phyloP scores from a whole-genome alignment of 2,888 invertebrate genomes.

The Toxonevra muliebris region DNA sequence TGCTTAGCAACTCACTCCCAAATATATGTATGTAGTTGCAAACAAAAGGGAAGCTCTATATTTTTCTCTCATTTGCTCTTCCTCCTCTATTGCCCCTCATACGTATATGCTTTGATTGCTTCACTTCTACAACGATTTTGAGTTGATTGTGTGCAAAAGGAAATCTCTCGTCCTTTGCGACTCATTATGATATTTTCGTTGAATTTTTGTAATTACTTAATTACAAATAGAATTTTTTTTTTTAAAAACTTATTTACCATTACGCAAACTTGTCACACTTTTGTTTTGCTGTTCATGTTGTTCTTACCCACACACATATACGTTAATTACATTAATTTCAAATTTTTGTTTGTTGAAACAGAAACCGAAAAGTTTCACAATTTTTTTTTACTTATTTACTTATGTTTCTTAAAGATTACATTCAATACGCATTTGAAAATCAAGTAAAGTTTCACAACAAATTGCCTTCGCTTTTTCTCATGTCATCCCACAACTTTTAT shows the following conservation, averaged over 20 bases:
- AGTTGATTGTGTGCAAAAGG: not conserved
- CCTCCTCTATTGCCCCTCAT: not conserved
- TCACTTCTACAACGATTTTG: not conserved
- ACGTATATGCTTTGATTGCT: not conserved
- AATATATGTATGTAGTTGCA: not conserved
- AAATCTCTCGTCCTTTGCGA: not conserved
- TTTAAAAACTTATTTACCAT: slow-evolving; percentile 17
- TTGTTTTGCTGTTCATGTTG: not conserved
- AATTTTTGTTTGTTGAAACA: not conserved
- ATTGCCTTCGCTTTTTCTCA: too few species aligned
- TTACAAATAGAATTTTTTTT: slow-evolving; percentile 1
- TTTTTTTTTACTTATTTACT: too few species aligned
- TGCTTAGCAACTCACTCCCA: too few species aligned
- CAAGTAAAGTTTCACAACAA: too few species aligned
- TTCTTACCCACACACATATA: not conserved
- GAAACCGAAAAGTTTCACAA: too few species aligned
- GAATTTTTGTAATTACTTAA: slow-evolving; percentile 23
- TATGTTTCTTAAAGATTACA: too few species aligned
- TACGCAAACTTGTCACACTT: not conserved
- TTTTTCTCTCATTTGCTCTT: not conserved
- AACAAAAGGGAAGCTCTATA: not conserved
- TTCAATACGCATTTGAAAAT: too few species aligned
- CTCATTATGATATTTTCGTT: slow-evolving; percentile 11
- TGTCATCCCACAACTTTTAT: too few species aligned
- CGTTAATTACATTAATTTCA: not conserved